Evolutionary conservation across 92 coral and sea anemone genomes (phyloP).

Genomic region (Phenganax marumi): DNA sequence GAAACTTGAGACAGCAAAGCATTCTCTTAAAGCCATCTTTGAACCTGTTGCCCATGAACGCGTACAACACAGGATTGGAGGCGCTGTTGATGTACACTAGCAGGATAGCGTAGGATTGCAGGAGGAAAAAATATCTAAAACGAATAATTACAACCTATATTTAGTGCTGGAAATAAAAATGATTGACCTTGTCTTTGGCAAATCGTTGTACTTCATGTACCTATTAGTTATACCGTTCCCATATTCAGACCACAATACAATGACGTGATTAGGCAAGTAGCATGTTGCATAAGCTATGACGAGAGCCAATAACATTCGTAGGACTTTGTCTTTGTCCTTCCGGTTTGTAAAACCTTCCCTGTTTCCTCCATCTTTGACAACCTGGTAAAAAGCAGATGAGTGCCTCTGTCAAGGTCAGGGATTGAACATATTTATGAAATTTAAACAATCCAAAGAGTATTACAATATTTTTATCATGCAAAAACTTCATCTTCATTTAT

Average conservation of each 20-base stretch:
- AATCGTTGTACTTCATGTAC: constrained; percentile 35
- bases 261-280: constrained; percentile 75
- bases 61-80: constrained; percentile 86
- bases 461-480: no score
- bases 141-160: not conserved
- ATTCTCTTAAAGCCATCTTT: constrained; percentile 69
- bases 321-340: constrained; percentile 74
- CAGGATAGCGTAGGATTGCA: constrained; percentile 71
- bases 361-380: constrained; percentile 88
- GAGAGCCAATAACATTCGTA: constrained; percentile 83
- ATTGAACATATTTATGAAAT: no score
- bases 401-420: no score
- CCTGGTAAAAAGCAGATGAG: constrained; percentile 4
- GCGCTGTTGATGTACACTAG: constrained; percentile 91
- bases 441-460: no score
- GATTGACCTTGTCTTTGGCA: no score
- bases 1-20: constrained; percentile 36
- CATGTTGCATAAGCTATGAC: constrained; percentile 90
- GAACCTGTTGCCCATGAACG: constrained; percentile 92
- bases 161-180: not conserved
- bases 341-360: constrained; percentile 93
- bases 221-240: constrained; percentile 62
- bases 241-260: constrained; percentile 73
- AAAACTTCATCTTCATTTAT: no score
- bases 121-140: constrained; percentile 49